Percentiles rank a stretch among this genome's conserved stretches.
Evolutionary conservation across 2,113 vertebrate species (phyloP).

Genomic region (Cyanistes caeruleus): DNA sequence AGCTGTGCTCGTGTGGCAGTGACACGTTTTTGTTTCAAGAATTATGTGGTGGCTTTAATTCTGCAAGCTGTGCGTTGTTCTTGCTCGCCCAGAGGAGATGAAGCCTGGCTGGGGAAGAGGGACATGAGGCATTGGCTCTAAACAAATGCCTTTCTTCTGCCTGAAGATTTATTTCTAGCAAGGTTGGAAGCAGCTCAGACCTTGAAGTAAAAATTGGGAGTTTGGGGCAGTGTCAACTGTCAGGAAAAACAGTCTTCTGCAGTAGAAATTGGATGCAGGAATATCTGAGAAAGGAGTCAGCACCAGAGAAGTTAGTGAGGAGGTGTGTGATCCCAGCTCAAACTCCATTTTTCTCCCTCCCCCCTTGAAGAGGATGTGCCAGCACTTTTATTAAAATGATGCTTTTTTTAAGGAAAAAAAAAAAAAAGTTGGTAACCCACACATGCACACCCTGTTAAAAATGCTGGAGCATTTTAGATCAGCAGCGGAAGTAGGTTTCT

Average conservation of each 20-base stretch:
- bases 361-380: not conserved
- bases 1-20: rapidly evolving
- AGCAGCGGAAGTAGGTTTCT: not conserved
- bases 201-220: not conserved
- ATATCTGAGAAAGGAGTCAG: not conserved
- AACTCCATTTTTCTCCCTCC: not conserved
- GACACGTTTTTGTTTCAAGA: not conserved
- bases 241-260: not conserved
- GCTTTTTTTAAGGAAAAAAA: not conserved
- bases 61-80: not conserved
- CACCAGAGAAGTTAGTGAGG: not conserved
- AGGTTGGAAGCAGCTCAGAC: not conserved
- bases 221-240: not conserved
- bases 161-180: not conserved
- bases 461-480: not conserved
- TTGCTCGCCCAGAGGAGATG: not conserved
- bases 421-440: not conserved
- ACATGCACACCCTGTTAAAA: not conserved
- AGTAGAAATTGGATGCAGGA: not conserved
- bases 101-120: not conserved
- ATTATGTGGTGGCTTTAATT: not conserved
- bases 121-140: not conserved
- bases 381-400: not conserved
- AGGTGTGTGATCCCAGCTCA: not conserved
- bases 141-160: not conserved